phyloP scores from a whole-genome alignment of 1,140 invertebrate species.

The Radopholus similis region DNA sequence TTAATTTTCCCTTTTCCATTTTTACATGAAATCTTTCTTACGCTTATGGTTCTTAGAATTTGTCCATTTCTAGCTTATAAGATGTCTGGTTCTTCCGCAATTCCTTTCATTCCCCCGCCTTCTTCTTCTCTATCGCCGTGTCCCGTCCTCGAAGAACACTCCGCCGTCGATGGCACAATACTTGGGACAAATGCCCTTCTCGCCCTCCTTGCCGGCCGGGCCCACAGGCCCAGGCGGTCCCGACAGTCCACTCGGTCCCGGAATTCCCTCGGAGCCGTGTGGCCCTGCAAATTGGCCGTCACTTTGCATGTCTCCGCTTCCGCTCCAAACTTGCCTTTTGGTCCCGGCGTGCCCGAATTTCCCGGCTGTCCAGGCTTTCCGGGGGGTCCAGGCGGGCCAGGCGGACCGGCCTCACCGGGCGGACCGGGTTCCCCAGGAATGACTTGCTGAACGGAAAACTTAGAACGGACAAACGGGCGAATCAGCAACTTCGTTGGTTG shows the following conservation, averaged over 20 bases:
- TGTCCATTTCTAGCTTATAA: too few relatives aligned
- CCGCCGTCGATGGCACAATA: too few relatives aligned
- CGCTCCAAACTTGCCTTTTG: constrained; percentile 20
- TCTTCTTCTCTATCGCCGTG: constrained; percentile 46
- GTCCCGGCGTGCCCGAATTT: constrained; percentile 15
- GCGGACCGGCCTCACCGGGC: constrained; percentile 18
- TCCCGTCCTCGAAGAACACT: constrained; percentile 54
- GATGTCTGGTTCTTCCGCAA: constrained; percentile 44
- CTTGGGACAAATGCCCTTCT: too few relatives aligned
- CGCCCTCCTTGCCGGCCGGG: constrained; percentile 38
- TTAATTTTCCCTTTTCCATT: too few relatives aligned
- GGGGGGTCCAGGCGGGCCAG: constrained; percentile 10
- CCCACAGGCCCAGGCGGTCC: constrained; percentile 40
- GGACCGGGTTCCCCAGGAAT: constrained; percentile 4
- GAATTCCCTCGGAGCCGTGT: neutral
- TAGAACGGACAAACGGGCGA: neutral
- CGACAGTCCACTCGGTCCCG: constrained; percentile 3
- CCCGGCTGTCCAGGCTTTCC: constrained; percentile 26
- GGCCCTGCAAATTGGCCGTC: neutral
- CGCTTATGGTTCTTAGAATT: too few relatives aligned
- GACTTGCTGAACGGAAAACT: constrained; percentile 5
- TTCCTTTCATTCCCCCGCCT: constrained; percentile 46
- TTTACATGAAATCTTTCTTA: too few relatives aligned
- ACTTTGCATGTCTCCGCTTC: neutral
- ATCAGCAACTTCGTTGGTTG: constrained; percentile 1